Evolutionary conservation across 2,797 vertebrate species (phyloP), one percentile per base, ranked within the genome.

Genomic region (Urophycis tenuis): DNA sequence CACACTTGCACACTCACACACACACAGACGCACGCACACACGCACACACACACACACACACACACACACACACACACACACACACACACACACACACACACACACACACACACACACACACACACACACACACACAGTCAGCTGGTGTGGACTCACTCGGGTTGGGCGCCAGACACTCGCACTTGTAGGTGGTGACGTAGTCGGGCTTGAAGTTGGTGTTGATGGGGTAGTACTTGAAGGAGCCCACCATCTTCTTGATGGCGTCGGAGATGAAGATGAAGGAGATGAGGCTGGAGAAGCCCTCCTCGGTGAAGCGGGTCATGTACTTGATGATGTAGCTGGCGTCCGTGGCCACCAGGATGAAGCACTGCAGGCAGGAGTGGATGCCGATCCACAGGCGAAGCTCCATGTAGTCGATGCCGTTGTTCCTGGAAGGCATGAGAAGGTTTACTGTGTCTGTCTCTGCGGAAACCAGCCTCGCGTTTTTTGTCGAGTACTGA

Each of bases 211-310:
- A 99, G 91, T 95, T 93, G 0, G 91, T 91, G 89, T 99, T 97
- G 92, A 99, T 96, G 87, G 97, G 97, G 81, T 98, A 99, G 81
- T 96, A 97, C 73, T 93, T 95, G 86, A 99, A 98, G 90, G 95
- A 86, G 60, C 95, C 93, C 0, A 96, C 94, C 96, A 99, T 98
- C 92, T 99, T 99, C 91, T 98, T 99, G 89, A 99, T 94, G 86
- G 97, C 97, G 0, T 99, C 97, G 0, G 97, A 99, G 92, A 99
- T 99, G 92, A 99, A 99, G 90, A 99, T 99, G 92, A 99, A 97
- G 91, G 97, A 99, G 91, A 99, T 99, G 86, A 99, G 97, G 82
- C 96, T 97, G 87, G 97, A 99, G 92, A 99, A 99, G 64, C 97
- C 97, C 79, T 99, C 97, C 85, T 99, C 97, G 0, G 97, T 99